These are phyloP conservation scores for Physella acuta DNA, from an alignment of 1,140 invertebrate genomes.

Conservation along the genomic window DNA sequence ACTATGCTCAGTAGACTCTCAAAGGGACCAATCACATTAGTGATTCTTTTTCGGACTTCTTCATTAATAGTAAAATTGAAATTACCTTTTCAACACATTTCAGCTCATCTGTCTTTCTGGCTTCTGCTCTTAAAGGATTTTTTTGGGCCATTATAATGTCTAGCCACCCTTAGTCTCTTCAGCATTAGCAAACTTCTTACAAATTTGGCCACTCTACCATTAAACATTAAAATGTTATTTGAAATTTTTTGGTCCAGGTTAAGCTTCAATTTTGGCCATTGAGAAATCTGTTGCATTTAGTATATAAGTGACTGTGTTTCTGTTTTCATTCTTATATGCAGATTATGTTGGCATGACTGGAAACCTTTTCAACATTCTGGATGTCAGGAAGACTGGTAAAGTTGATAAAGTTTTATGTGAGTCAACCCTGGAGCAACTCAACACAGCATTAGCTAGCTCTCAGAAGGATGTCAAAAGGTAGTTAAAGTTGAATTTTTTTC, in stretches of 20 bases:
- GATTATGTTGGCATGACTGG: constrained; percentile 40
- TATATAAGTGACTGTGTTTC: not conserved
- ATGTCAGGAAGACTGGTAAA: constrained; percentile 41
- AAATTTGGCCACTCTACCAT: no score
- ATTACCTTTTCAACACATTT: no score
- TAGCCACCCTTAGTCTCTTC: no score
- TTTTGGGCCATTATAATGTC: no score
- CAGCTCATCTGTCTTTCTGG: no score
- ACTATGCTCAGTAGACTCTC: no score
- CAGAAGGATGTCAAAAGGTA: constrained; percentile 40
- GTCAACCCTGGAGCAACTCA: constrained; percentile 42
- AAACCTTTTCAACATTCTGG: constrained; percentile 40
- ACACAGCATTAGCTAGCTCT: constrained; percentile 35
- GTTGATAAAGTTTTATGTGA: constrained; percentile 47
- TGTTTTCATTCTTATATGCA: constrained; percentile 29
- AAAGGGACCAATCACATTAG: no score
- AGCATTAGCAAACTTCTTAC: no score
- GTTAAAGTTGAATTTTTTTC: not conserved
- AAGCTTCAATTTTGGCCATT: not conserved
- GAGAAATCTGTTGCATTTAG: not conserved
- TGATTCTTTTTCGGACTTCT: no score
- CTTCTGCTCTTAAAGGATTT: no score
- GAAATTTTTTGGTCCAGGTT: not conserved
- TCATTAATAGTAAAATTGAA: no score
- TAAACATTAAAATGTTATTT: not conserved